These are phyloP conservation scores for Bucco capensis DNA, from an alignment of 2,113 vertebrate genomes.

Conservation along the genomic window DNA sequence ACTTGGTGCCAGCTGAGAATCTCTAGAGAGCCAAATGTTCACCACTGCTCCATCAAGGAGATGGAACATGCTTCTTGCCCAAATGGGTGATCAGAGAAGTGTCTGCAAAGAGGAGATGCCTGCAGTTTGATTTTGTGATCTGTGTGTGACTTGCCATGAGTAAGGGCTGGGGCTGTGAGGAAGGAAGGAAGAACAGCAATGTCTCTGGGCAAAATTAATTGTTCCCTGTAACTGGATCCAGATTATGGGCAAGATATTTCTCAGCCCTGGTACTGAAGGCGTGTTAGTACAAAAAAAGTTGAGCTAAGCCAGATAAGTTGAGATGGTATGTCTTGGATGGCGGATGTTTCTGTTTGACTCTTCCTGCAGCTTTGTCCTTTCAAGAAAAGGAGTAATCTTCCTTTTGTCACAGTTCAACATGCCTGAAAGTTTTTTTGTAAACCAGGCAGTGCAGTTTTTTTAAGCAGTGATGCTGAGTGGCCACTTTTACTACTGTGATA, in stretches of 20 bases:
- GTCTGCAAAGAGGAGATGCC: neutral
- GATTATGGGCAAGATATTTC: neutral
- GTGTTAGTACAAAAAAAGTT: neutral
- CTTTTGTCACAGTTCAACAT: neutral
- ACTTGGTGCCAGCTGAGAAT: neutral
- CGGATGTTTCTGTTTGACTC: neutral
- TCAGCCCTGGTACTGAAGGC: neutral
- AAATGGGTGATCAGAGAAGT: neutral
- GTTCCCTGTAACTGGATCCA: neutral
- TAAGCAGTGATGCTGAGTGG: neutral
- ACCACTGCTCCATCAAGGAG: neutral
- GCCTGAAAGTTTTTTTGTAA: neutral
- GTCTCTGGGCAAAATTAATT: neutral
- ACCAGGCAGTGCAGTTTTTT: neutral
- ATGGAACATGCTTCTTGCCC: neutral
- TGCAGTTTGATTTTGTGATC: neutral
- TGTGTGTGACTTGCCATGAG: fast-evolving
- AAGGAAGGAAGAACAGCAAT: neutral
- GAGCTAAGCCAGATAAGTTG: neutral
- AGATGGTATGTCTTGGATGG: neutral
- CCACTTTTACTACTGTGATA: neutral
- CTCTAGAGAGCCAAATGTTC: neutral
- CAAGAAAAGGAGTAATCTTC: neutral
- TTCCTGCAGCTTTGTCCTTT: neutral
- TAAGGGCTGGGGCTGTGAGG: neutral